phyloP scores from a whole-genome alignment of 1,140 invertebrate species.

The Zaprionus tsacasi region DNA sequence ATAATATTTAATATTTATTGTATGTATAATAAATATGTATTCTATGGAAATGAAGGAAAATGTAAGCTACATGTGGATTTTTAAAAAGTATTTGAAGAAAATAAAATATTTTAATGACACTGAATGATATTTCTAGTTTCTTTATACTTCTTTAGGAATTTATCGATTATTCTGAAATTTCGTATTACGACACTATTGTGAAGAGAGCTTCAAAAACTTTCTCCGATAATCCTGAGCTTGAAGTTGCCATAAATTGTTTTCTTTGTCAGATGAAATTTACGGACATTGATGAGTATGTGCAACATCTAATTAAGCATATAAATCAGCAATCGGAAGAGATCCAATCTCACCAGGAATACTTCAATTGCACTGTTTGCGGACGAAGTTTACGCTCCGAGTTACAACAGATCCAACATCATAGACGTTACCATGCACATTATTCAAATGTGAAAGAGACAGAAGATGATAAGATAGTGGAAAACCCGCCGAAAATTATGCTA shows the following conservation, averaged over 20 bases:
- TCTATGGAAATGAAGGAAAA: background rate
- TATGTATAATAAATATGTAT: too few species aligned
- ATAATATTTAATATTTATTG: background rate
- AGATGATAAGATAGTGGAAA: background rate
- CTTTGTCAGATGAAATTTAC: constrained; percentile 44
- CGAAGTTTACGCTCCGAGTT: constrained; percentile 34
- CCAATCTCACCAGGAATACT: background rate
- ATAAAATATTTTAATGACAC: too few species aligned
- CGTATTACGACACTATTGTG: too few species aligned
- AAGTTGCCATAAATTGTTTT: constrained; percentile 27
- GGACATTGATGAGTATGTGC: constrained; percentile 36
- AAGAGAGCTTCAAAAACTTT: background rate
- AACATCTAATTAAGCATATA: constrained; percentile 34
- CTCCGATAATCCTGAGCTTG: background rate
- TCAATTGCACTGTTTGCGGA: constrained; percentile 49
- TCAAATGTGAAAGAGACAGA: background rate
- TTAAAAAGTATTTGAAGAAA: too few species aligned
- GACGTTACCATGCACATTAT: constrained; percentile 29
- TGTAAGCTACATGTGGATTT: background rate
- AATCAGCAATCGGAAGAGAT: background rate
- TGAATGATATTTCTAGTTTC: too few species aligned
- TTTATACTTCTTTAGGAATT: too few species aligned
- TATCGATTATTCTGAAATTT: background rate
- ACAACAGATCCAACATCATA: constrained; percentile 32
- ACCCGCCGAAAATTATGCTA: background rate